Evolutionary conservation across 2,113 vertebrate genomes (phyloP).

Genomic region (Ptilonorhynchus violaceus): DNA sequence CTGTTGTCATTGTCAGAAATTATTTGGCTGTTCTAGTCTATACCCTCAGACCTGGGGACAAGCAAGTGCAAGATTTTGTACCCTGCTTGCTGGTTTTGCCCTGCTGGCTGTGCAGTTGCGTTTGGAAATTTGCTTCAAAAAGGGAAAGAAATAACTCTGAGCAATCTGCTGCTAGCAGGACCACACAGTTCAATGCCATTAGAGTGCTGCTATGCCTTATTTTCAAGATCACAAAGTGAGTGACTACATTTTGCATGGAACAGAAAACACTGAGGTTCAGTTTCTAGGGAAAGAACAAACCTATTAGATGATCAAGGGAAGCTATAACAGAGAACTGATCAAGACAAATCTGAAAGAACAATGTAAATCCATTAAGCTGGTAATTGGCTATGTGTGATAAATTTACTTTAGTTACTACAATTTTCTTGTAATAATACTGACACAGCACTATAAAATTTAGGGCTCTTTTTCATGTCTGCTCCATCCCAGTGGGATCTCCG

Average conservation of each 20-base stretch:
- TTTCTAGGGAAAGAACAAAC: not conserved
- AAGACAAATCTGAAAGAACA: constrained; percentile 4
- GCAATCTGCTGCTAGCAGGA: not conserved
- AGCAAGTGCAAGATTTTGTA: not conserved
- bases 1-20: not conserved
- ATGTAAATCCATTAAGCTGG: constrained; percentile 17
- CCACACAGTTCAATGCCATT: accelerated
- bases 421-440: constrained; percentile 24
- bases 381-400: constrained; percentile 1
- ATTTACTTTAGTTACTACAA: not conserved
- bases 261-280: not conserved
- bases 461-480: constrained; percentile 39
- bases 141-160: not conserved
- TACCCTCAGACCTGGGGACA: not conserved
- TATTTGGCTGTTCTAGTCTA: not conserved
- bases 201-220: not conserved
- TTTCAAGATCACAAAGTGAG: not conserved
- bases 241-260: not conserved
- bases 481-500: constrained; percentile 7
- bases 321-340: not conserved
- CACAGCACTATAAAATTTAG: constrained; percentile 47
- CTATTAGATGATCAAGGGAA: constrained; percentile 6
- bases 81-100: not conserved
- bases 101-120: not conserved
- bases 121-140: not conserved